A percentile compares a stretch with the other conserved stretches of the same genome.
Evolutionary conservation across 2,797 vertebrate genomes (phyloP).

Genomic region (Gymnopithys bicolor): DNA sequence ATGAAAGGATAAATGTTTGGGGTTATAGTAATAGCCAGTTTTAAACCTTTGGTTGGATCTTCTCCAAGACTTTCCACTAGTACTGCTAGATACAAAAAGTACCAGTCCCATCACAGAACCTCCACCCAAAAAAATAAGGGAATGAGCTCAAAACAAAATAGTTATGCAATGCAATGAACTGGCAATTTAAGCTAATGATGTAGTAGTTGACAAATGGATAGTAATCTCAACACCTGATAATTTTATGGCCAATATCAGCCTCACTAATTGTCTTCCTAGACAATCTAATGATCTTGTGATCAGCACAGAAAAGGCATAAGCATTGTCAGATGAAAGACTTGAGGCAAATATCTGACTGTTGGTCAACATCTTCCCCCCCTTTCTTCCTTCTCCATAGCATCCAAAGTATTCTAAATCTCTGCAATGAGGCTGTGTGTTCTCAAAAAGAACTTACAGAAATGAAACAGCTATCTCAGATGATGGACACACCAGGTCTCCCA

Average conservation of each 20-base stretch:
- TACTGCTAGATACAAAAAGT: background rate
- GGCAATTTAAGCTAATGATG: background rate
- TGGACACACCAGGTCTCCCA: background rate
- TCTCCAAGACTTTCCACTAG: background rate
- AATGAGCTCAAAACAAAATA: background rate
- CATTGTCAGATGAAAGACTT: background rate
- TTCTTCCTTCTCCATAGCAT: fast-evolving
- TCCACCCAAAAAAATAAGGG: background rate
- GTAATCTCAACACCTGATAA: background rate
- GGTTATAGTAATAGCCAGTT: background rate
- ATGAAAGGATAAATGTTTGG: constrained; percentile 21
- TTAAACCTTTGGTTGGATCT: background rate
- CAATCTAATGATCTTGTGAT: background rate
- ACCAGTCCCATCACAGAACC: background rate
- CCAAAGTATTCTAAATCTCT: background rate
- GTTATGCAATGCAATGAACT: background rate
- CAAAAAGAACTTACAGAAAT: background rate
- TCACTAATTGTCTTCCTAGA: background rate
- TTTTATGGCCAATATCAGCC: background rate
- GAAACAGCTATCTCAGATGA: background rate
- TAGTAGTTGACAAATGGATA: background rate
- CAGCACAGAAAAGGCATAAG: background rate
- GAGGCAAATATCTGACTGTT: background rate
- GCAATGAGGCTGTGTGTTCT: background rate
- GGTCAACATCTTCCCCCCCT: background rate